These are phyloP conservation scores for Mesembrinibis cayennensis DNA, from an alignment of 2,113 vertebrate genomes.

Conservation along the genomic window DNA sequence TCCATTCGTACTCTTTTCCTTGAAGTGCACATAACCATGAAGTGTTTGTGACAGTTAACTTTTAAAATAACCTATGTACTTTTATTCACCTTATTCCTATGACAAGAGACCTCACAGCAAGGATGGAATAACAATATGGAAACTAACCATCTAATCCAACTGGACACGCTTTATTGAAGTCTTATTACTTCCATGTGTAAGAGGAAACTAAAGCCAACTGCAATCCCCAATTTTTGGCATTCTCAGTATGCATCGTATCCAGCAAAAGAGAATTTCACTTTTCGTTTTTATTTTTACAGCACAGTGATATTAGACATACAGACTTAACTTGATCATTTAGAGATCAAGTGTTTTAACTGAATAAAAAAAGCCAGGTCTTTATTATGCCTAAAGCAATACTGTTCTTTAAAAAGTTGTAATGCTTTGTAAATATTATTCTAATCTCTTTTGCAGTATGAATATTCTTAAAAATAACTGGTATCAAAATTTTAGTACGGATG, in stretches of 20 bases:
- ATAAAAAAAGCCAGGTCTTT: neutral
- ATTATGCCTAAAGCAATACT: neutral
- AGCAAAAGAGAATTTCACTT: slow-evolving; percentile 50
- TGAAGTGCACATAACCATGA: neutral
- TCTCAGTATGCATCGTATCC: slow-evolving; percentile 27
- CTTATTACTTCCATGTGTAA: slow-evolving; percentile 81
- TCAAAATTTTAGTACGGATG: neutral
- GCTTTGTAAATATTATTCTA: neutral
- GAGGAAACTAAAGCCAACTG: slow-evolving; percentile 67
- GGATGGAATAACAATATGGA: slow-evolving; percentile 77
- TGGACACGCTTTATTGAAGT: slow-evolving; percentile 67
- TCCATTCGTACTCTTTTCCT: neutral
- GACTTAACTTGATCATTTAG: slow-evolving; percentile 31
- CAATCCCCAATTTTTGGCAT: slow-evolving; percentile 68
- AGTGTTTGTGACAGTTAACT: neutral
- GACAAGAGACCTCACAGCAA: slow-evolving; percentile 72
- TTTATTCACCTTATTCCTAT: slow-evolving; percentile 40
- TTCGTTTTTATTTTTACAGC: slow-evolving; percentile 58
- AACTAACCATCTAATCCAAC: slow-evolving; percentile 73
- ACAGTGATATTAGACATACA: slow-evolving; percentile 44
- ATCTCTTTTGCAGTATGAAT: neutral
- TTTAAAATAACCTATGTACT: neutral
- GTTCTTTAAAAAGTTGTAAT: neutral
- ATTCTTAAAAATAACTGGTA: neutral
- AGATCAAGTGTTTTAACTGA: slow-evolving; percentile 27